These are phyloP conservation scores for Lycia hirtaria DNA, from an alignment of 2,888 invertebrate genomes.

Conservation along the genomic window DNA sequence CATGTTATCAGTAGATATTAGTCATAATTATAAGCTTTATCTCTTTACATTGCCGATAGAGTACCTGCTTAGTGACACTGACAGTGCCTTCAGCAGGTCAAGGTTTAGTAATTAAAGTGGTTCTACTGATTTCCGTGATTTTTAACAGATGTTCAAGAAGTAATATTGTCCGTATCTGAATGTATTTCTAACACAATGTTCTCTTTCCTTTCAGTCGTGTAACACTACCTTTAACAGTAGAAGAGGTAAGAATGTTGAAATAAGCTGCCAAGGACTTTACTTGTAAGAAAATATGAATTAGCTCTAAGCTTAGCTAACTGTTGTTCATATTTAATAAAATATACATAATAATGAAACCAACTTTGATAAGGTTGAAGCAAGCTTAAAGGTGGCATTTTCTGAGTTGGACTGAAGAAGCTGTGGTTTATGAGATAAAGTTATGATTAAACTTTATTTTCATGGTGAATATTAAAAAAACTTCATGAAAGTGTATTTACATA, in stretches of 20 bases:
- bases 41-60: conserved; percentile 38
- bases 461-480: no score
- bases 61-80: conserved; percentile 61
- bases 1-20: conserved; percentile 55
- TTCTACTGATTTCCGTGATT: conserved; percentile 42
- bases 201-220: conserved; percentile 92
- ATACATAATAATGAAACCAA: no score
- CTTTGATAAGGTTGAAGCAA: no score
- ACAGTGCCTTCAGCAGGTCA: conserved; percentile 69
- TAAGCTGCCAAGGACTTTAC: conserved; percentile 39
- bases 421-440: no score
- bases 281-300: conserved; percentile 2
- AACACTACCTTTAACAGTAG: conserved; percentile 97
- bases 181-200: conserved; percentile 21
- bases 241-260: conserved; percentile 91
- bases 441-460: no score
- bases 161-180: not conserved
- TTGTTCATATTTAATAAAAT: not conserved
- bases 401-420: no score
- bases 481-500: no score
- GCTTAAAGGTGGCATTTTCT: no score
- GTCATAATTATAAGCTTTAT: conserved; percentile 37
- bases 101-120: conserved; percentile 53
- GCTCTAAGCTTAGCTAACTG: no score
- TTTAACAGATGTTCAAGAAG: conserved; percentile 57